Evolutionary conservation across 2,113 vertebrate species (phyloP), one percentile per base, ranked within the genome.

Genomic region (Xenotilapia longispinis): DNA sequence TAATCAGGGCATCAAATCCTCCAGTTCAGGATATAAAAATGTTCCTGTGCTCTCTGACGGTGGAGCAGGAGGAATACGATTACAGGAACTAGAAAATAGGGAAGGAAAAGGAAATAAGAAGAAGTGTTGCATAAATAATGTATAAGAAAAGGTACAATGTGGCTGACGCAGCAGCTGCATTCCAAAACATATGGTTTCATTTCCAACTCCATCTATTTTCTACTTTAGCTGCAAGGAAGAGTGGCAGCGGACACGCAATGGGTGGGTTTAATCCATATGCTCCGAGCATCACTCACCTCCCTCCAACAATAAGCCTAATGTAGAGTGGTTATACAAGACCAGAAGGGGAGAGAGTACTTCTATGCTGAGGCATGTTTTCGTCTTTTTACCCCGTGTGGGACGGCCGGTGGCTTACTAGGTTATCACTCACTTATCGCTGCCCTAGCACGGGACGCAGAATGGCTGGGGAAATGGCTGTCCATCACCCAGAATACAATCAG

Each of bases 401-500:
- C 33, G 31, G 78, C 80, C 49, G 6, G 75, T 58, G n/a, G 87
- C 90, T 91, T 73, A 92, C 88, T 28, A 38, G 86, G 90, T 91
- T 93, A 92, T 93, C 91, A 83, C 86, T 93, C 84, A 90, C 91
- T 92, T 92, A 92, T 90, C 82, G 57, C 84, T 4, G 88, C 88
- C 58, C 82, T 26, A 84, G 84, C 28, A 28, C 6, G 2, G 38
- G 89, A 85, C 70, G 28, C 70, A 38, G 81, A 94, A 85, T 40
- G 88, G 65, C 89, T 49, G 12, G 40, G 55, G 75, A 94, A 94
- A 93, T 80, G 70, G 91, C 94, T 84, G 92, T 93, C 91, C 92
- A 93, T 93, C 92, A 93, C 42, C 85, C 80, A n/a, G 84, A 92
- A 92, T 54, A 92, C 91, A 91, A 93, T 93, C 92, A 90, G 91